These are phyloP conservation scores for Sturnira hondurensis DNA, from an alignment of 2,113 vertebrate genomes.

Conservation along the genomic window DNA sequence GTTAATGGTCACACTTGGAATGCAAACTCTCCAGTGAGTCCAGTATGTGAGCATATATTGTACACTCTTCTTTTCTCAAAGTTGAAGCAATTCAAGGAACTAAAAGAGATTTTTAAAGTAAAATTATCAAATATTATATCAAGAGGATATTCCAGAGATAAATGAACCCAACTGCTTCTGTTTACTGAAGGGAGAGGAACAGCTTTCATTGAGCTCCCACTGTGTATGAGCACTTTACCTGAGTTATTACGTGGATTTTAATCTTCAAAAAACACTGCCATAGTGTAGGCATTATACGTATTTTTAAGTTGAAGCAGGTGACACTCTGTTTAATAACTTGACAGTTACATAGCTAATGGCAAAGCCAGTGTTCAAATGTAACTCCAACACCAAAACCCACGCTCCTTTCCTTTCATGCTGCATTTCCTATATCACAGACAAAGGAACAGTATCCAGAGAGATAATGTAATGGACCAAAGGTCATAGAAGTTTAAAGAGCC, in stretches of 20 bases:
- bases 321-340: neutral
- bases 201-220: neutral
- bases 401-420: neutral
- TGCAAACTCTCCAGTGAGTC: constrained; percentile 32
- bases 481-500: neutral
- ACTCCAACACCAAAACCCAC: neutral
- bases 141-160: constrained; percentile 7
- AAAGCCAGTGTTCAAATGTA: constrained; percentile 12
- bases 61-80: constrained; percentile 26
- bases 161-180: neutral
- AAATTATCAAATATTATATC: neutral
- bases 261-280: neutral
- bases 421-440: neutral
- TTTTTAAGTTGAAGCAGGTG: constrained; percentile 9
- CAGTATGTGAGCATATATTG: neutral
- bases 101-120: constrained; percentile 33
- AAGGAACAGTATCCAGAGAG: neutral
- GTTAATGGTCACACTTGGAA: constrained; percentile 29
- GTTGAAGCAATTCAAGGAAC: constrained; percentile 29
- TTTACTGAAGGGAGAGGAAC: neutral
- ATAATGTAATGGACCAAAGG: neutral
- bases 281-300: neutral
- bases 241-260: neutral
- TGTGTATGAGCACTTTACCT: neutral
- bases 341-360: neutral